A percentile compares a stretch with the other conserved stretches of the same genome.
phyloP scores from a whole-genome alignment of 1,140 invertebrate species.

The Bombus pascuorum region DNA sequence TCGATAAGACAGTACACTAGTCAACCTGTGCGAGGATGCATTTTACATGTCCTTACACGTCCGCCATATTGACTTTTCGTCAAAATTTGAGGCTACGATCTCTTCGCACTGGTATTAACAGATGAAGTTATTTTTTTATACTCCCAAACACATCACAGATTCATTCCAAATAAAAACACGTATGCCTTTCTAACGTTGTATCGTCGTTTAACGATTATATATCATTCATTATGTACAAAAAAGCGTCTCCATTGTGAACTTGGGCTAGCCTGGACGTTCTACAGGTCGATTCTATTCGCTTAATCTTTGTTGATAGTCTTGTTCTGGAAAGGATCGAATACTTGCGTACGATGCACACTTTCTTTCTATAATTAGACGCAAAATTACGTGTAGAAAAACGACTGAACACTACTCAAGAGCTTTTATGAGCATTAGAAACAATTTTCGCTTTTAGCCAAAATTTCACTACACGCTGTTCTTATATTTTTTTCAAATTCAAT shows the following conservation, averaged over 20 bases:
- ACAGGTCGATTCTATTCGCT: constrained; percentile 48
- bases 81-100: constrained; percentile 30
- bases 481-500: background rate
- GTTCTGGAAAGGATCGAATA: background rate
- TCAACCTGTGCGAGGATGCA: constrained; percentile 35
- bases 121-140: constrained; percentile 60
- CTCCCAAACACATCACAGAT: constrained; percentile 73
- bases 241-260: constrained; percentile 73
- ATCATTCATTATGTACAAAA: constrained; percentile 79
- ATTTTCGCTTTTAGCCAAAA: background rate
- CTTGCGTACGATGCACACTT: constrained; percentile 5
- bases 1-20: constrained; percentile 25
- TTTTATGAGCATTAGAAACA: constrained; percentile 17
- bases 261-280: constrained; percentile 63
- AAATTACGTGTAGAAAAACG: background rate
- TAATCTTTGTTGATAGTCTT: background rate
- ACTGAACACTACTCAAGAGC: background rate
- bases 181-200: constrained; percentile 76
- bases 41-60: constrained; percentile 22
- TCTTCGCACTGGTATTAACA: constrained; percentile 71
- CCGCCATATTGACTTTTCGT: background rate
- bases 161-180: constrained; percentile 82
- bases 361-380: background rate
- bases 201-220: constrained; percentile 76
- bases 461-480: background rate